Conservation (phyloP, 2,888 invertebrate genomes). For the Aproaerema taeniolella region DNA sequence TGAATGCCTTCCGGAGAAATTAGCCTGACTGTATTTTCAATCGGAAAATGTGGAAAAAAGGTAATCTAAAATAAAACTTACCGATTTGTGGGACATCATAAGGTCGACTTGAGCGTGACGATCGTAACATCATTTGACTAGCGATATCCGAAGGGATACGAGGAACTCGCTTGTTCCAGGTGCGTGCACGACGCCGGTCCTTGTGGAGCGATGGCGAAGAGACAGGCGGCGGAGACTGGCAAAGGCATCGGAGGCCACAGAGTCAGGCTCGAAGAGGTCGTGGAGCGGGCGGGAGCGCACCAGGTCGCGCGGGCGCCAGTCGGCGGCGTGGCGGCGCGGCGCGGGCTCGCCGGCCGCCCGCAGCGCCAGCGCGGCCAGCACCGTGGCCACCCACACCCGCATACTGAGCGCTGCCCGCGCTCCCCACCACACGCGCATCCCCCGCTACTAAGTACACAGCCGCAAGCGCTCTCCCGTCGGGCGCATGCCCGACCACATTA, state of each 20-base stretch:
- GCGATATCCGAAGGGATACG: constrained; percentile 78
- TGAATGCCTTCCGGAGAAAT: no score
- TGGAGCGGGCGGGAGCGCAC: constrained; percentile 52
- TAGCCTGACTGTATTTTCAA: no score
- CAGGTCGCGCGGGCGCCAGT: constrained; percentile 51
- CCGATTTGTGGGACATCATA: constrained; percentile 94
- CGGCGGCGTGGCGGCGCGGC: constrained; percentile 51
- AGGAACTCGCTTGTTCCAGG: constrained; percentile 49
- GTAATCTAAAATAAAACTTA: no score
- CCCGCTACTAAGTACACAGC: constrained; percentile 62
- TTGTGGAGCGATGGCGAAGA: constrained; percentile 45
- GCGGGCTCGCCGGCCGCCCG: constrained; percentile 57
- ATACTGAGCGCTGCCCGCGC: constrained; percentile 53
- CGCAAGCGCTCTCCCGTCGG: constrained; percentile 49
- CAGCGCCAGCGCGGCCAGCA: constrained; percentile 64
- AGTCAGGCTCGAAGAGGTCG: constrained; percentile 59
- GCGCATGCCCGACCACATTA: constrained; percentile 68
- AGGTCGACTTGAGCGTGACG: constrained; percentile 84
- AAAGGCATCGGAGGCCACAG: constrained; percentile 29
- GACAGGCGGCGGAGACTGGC: constrained; percentile 36
- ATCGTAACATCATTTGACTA: constrained; percentile 87
- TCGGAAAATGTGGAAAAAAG: no score
- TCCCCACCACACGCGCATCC: constrained; percentile 57
- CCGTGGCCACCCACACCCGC: constrained; percentile 63
- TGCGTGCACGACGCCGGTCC: constrained; percentile 54